Base-by-base conservation (phyloP, 2,888 invertebrate species). In the Branchellion lobata region DNA sequence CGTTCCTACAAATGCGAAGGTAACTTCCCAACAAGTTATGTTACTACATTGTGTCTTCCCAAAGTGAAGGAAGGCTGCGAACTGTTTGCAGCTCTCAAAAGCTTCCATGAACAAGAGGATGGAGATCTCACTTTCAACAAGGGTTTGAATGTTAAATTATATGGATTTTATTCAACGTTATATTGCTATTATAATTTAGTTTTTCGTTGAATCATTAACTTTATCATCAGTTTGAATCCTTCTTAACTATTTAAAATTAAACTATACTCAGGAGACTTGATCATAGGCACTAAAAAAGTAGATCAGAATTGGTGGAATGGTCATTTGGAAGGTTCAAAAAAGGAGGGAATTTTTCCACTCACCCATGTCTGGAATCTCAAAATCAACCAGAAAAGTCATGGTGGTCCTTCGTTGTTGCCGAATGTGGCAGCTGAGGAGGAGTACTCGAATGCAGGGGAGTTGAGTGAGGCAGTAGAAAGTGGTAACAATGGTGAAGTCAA, bases 291-390 rank as follows among this genome's bases (percentile, higher is more conserved):
- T 40, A 84, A 85, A 73, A 83, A 85, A 75, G 85, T 90, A 68
- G 89, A 90, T 83, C 87, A 87, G 71, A 87, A 89, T 74, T 90
- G 90, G 88, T 90, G 90, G 90, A 86, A 87, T 80, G 91, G 91
- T 21, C 85, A 83, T 76, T 83, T 85, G 34, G 82, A 83, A 33
- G 82, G 85, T 29, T 84, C 84, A 24, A 51, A 65, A 31, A 21
- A 29, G 5, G 27, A 47, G n/a, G 91, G 90, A 71, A 89, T 90
- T 51, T 90, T 91, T 84, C 90, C 91, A 27, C 79, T 88, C 24
- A 89, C 89, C 5, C 89, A 90, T 84, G 88, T 88, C 0, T 89
- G 89, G 87, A 85, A 88, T 82, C 83, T 90, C 11, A 87, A 80
- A n/a, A 34, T 34, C 27, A 34, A 51, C 1, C 69, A 68, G 0